Percentiles rank a stretch among this genome's conserved stretches.
phyloP scores from a whole-genome alignment of 2,888 invertebrate species.

The Hirtodrosophila confusa region DNA sequence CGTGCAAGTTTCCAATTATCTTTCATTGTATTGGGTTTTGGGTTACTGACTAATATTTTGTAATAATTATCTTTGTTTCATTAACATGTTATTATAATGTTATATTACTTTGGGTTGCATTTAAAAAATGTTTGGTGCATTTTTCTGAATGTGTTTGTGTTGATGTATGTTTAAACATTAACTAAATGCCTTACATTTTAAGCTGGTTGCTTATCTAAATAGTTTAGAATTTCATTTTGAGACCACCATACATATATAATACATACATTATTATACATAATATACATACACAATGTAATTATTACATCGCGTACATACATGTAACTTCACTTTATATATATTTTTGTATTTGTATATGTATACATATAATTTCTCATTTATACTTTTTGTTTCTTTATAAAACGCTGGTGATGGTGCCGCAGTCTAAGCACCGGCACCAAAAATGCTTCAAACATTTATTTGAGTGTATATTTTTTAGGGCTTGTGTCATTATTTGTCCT shows the following conservation, averaged over 20 bases:
- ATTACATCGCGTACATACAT: slow-evolving; percentile 67
- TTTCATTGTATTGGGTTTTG: slow-evolving; percentile 35
- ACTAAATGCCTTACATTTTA: slow-evolving; percentile 62
- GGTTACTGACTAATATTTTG: slow-evolving; percentile 49
- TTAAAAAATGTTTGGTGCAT: slow-evolving; percentile 54
- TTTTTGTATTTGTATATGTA: slow-evolving; percentile 52
- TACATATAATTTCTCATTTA: slow-evolving; percentile 36
- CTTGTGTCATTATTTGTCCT: slow-evolving; percentile 69
- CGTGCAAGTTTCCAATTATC: slow-evolving; percentile 50
- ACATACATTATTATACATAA: slow-evolving; percentile 67
- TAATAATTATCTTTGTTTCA: slow-evolving; percentile 55
- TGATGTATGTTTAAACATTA: slow-evolving; percentile 45
- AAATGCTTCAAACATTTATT: slow-evolving; percentile 77
- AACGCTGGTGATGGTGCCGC: slow-evolving; percentile 73
- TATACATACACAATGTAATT: slow-evolving; percentile 61
- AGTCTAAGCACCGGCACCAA: slow-evolving; percentile 67
- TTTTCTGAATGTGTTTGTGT: slow-evolving; percentile 18
- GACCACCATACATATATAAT: slow-evolving; percentile 68
- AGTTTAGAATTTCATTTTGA: slow-evolving; percentile 81
- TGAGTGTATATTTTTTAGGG: slow-evolving; percentile 37
- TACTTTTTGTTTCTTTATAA: slow-evolving; percentile 57
- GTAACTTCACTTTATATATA: slow-evolving; percentile 39
- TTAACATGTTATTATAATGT: slow-evolving; percentile 42
- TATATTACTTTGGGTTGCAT: slow-evolving; percentile 41
- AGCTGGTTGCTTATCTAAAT: slow-evolving; percentile 71